Evolutionary conservation across 2,113 vertebrate genomes (phyloP).

Genomic region (Heterocephalus glaber): DNA sequence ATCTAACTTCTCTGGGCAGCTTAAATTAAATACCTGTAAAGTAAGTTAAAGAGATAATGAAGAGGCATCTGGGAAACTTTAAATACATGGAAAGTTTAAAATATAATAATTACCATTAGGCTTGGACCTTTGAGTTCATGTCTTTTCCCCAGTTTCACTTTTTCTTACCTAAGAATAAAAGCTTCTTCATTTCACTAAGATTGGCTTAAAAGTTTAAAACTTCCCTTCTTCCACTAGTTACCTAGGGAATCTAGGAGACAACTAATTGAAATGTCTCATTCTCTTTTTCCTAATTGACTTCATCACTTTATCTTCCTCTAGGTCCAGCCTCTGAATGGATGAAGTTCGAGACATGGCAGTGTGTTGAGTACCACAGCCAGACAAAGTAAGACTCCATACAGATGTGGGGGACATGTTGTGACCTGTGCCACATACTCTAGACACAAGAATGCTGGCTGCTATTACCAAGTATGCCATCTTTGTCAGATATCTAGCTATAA

Average conservation of each 20-base stretch:
- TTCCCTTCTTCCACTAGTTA: background rate
- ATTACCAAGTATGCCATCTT: no score
- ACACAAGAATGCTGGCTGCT: no score
- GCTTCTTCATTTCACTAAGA: constrained; percentile 33
- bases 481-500: background rate
- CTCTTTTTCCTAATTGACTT: background rate
- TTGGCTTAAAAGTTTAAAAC: constrained; percentile 46
- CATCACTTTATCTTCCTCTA: background rate
- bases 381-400: background rate
- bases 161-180: constrained; percentile 13
- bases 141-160: constrained; percentile 52
- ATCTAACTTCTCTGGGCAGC: background rate
- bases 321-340: background rate
- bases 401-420: no score
- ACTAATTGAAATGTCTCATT: constrained; percentile 39
- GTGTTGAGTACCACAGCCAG: background rate
- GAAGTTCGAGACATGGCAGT: background rate
- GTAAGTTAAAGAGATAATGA: constrained; percentile 36
- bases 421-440: no score
- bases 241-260: constrained; percentile 13
- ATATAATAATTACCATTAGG: constrained; percentile 43
- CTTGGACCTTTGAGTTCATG: constrained; percentile 21
- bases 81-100: constrained; percentile 55
- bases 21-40: constrained; percentile 30
- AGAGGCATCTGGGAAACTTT: background rate